Conservation (phyloP, 2,797 vertebrate species). For the Hephaestus fuliginosus region DNA sequence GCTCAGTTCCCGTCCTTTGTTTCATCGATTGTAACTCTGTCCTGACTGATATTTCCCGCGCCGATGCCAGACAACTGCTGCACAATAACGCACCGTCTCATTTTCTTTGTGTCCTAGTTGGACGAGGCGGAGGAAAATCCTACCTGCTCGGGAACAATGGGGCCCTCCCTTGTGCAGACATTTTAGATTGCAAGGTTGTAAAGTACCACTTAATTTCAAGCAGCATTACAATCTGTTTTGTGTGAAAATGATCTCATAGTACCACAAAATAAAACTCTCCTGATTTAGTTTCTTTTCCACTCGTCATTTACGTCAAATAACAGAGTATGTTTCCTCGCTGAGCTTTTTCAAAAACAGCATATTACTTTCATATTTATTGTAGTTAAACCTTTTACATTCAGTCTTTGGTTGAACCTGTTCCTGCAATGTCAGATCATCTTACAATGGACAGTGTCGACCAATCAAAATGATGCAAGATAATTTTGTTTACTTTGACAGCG, state of each 20-base stretch:
- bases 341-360: background rate
- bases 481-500: constrained; percentile 6
- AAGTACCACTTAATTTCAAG: constrained; percentile 50
- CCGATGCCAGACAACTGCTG: constrained; percentile 68
- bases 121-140: constrained; percentile 44
- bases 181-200: constrained; percentile 34
- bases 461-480: background rate
- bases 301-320: constrained; percentile 9
- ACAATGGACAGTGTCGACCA: background rate
- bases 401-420: background rate
- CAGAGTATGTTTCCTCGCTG: background rate
- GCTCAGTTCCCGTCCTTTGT: constrained; percentile 68
- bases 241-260: constrained; percentile 9
- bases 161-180: constrained; percentile 22
- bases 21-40: constrained; percentile 63
- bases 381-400: background rate
- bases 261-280: background rate
- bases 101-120: constrained; percentile 64
- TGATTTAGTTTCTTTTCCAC: constrained; percentile 10
- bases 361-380: background rate
- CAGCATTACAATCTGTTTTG: constrained; percentile 34
- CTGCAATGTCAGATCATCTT: background rate
- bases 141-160: constrained; percentile 50
- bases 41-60: constrained; percentile 69
- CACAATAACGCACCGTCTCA: constrained; percentile 62